Evolutionary conservation across 1,140 invertebrate genomes (phyloP).

Genomic region (Anoplophora glabripennis): DNA sequence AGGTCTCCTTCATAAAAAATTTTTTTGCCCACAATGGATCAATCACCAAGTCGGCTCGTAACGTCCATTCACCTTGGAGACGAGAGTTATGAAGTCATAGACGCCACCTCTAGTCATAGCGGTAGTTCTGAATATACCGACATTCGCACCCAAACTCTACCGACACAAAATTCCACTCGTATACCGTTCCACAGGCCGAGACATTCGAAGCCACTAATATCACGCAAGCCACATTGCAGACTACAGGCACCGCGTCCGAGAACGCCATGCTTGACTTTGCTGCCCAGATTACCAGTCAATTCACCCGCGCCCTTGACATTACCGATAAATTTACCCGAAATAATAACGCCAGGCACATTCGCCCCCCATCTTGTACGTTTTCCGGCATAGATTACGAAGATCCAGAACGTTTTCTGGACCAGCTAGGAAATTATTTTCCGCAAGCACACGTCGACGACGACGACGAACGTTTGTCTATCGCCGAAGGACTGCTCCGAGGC

Average conservation of each 20-base stretch:
- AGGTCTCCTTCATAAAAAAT: no score
- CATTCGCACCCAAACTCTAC: no score
- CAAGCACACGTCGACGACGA: background rate
- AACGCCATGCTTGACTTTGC: no score
- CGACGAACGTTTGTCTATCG: background rate
- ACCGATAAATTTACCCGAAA: background rate
- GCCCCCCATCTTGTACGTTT: background rate
- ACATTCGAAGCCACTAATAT: no score
- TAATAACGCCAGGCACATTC: background rate
- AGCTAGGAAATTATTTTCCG: background rate
- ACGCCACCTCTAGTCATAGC: no score
- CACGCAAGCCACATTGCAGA: background rate
- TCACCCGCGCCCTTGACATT: background rate
- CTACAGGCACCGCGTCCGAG: background rate
- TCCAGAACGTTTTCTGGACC: background rate
- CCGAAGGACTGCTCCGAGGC: background rate
- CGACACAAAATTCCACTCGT: no score
- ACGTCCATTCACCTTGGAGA: no score
- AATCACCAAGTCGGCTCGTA: no score
- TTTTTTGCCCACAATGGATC: no score
- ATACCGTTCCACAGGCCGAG: no score
- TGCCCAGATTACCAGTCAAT: background rate
- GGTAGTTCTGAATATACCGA: no score
- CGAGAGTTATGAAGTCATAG: no score
- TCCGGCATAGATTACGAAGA: background rate